Base-by-base conservation (phyloP, 2,113 vertebrate species). In the Pelmatolapia mariae region DNA sequence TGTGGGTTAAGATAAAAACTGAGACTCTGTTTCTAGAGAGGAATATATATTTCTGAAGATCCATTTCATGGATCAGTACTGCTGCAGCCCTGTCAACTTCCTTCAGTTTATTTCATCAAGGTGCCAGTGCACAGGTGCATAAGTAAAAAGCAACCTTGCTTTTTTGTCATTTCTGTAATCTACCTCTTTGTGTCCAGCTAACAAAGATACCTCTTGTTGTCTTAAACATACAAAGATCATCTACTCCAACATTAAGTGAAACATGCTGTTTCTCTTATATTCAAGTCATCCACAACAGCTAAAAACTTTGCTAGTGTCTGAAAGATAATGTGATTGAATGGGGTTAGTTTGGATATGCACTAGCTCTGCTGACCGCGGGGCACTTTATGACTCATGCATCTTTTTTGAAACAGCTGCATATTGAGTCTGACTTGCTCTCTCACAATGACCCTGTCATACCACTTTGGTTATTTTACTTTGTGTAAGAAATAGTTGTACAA, bases 271-370 rank as follows among this genome's bases (percentile, higher is more conserved):
- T 78, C 53, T 33, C 15, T 53, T 54, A n/a, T 10, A 1, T 11
- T 56, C 76, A 85, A 19, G 52, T 92, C 61, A 18, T 88, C 68
- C 22, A 40, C n/a, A 82, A 19, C 71, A 59, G 68, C 66, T 59
- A 6, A 18, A 87, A 88, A 83, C 76, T 86, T 83, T 80, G 79
- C 91, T 92, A 19, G 83, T 91, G 92, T 81, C 87, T 90, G 83
- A 94, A 59, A 95, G 89, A 90, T 83, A 90, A 94, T 91, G 91
- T 95, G 95, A 96, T 91, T 93, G 95, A 96, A 96, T 95, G 94
- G 61, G 95, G 96, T 96, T 95, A 93, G 88, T 47, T 10, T 93
- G 90, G 82, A 90, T 92, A 81, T 79, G 78, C 73, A 84, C 59
- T 40, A 81, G 86, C 89, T 40, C 22, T 57, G 85, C 90, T 93